phyloP scores from a whole-genome alignment of 2,888 invertebrate genomes.

The Sialis lutaria region DNA sequence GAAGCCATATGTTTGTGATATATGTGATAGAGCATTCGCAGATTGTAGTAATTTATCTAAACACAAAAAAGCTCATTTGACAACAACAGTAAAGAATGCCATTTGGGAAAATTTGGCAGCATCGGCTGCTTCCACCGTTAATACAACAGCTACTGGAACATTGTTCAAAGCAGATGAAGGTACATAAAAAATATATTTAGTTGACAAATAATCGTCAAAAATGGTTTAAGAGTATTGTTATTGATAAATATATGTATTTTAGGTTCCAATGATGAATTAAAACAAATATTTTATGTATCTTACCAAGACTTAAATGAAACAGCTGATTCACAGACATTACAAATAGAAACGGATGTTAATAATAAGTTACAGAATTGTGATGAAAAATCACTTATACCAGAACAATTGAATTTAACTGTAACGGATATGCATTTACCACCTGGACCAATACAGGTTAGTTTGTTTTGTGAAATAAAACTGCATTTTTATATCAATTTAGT shows the following conservation, averaged over 20 bases:
- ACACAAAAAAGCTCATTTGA: slow-evolving; percentile 31
- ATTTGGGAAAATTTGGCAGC: neutral
- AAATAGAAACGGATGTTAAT: neutral
- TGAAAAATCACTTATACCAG: no score
- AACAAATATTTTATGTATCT: slow-evolving; percentile 30
- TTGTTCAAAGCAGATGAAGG: neutral
- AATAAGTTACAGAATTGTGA: no score
- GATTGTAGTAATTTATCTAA: slow-evolving; percentile 60
- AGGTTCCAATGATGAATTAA: slow-evolving; percentile 16
- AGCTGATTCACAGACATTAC: slow-evolving; percentile 22
- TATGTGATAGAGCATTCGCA: slow-evolving; percentile 56
- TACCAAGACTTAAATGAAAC: slow-evolving; percentile 29
- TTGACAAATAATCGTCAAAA: neutral
- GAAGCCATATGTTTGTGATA: slow-evolving; percentile 51
- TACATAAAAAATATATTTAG: neutral
- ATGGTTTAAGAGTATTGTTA: neutral
- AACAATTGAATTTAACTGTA: no score
- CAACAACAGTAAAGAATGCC: neutral
- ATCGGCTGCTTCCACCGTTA: neutral
- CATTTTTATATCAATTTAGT: no score
- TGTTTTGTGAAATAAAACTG: no score
- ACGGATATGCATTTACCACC: no score
- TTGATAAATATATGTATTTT: neutral
- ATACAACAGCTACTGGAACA: neutral
- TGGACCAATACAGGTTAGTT: no score